Base-by-base conservation (phyloP, 1,140 invertebrate species). In the Popillia japonica region DNA sequence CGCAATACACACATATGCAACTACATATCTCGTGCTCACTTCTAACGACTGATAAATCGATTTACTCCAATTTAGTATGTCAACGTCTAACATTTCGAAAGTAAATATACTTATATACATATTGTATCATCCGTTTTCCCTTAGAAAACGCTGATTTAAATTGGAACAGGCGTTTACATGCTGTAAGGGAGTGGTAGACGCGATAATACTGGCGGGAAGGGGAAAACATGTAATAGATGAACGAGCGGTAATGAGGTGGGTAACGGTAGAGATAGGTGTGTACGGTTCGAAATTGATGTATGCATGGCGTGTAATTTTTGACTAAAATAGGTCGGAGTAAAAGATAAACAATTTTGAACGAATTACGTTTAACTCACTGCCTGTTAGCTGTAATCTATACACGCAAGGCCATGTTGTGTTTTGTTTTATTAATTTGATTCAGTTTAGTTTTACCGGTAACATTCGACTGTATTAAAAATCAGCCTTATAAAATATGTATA, bases 241-340 rank as follows among this genome's bases (percentile, higher is more conserved):
- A 68, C 20, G 27, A 68, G 22, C 61, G 61, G 61, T 68, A 27
- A 68, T 68, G 27, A 34, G 27, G 27, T 20, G 61, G 61, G 61
- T 34, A 34, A 68, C 61, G 20, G 20, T 68, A 27, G 61, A 68
- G 61, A 68, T 68, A 68, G 61, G 61, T 68, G 61, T 68, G 61
- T 68, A 34, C 61, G 61, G 61, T 27, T 34, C 61, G 61, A 68
- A 68, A 68, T 68, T 68, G 61, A 68, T 68, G 61, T 64, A 64
- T 64, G 61, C 61, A 68, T 68, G 61, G 61, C 61, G 61, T 68
- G 61, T 68, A 68, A 68, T 34, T 68, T 68, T 68, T 68, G 61
- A 68, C 61, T 34, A 68, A 68, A 68, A 68, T 34, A 68, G 61
- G 61, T 68, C 61, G 61, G 20, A 68, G 61, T 9, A 22, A 20